phyloP scores from a whole-genome alignment of 2,888 invertebrate genomes.

The Meliscaeva auricollis region DNA sequence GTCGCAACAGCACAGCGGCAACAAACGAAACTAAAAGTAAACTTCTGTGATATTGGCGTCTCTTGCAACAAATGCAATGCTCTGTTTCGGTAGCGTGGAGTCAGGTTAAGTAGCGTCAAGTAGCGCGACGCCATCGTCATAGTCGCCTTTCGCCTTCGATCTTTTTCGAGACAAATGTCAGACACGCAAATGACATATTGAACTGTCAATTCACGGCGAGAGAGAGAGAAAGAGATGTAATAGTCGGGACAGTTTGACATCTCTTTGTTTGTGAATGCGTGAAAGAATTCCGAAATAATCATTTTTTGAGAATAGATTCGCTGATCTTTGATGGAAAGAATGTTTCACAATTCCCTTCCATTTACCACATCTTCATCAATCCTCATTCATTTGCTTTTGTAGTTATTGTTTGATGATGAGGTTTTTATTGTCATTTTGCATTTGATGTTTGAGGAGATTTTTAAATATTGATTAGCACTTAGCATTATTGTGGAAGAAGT shows the following conservation, averaged over 20 bases:
- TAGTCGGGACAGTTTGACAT: slow-evolving; percentile 56
- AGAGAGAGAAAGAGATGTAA: background rate
- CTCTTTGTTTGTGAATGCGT: slow-evolving; percentile 32
- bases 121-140: slow-evolving; percentile 5
- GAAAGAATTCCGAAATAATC: slow-evolving; percentile 42
- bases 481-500: slow-evolving; percentile 34
- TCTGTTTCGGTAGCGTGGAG: slow-evolving; percentile 25
- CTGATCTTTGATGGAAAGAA: slow-evolving; percentile 2
- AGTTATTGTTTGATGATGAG: slow-evolving; percentile 45
- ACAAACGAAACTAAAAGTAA: slow-evolving; percentile 65
- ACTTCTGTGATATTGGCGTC: slow-evolving; percentile 26
- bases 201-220: slow-evolving; percentile 35
- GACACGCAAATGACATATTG: slow-evolving; percentile 55
- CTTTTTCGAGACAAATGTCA: slow-evolving; percentile 28
- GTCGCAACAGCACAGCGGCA: slow-evolving; percentile 19
- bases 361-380: slow-evolving; percentile 1
- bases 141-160: slow-evolving; percentile 12
- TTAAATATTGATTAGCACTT: slow-evolving; percentile 72
- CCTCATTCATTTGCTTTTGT: slow-evolving; percentile 13
- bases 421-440: slow-evolving; percentile 40
- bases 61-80: background rate
- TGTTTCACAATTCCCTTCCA: slow-evolving; percentile 24
- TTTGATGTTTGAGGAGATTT: slow-evolving; percentile 59
- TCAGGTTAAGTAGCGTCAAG: slow-evolving; percentile 39
- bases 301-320: slow-evolving; percentile 32